phyloP scores from a whole-genome alignment of 2,888 invertebrate genomes.

The Ectropis crepuscularia region DNA sequence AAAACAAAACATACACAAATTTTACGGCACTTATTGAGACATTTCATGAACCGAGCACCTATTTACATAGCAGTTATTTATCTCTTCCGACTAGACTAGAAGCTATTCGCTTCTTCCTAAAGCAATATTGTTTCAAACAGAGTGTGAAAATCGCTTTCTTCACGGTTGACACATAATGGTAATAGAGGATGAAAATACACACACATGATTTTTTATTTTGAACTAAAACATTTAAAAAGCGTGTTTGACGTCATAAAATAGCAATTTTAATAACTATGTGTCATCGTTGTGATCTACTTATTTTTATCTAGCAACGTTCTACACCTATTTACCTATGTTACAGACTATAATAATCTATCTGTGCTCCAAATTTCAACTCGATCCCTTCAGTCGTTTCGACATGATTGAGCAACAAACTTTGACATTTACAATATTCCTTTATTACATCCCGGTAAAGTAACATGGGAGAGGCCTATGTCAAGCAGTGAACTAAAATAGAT shows the following conservation, averaged over 20 bases:
- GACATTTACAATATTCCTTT: too few relatives aligned
- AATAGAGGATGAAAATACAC: constrained; percentile 9
- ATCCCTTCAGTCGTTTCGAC: too few relatives aligned
- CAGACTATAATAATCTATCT: too few relatives aligned
- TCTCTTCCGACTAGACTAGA: constrained; percentile 23
- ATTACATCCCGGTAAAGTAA: too few relatives aligned
- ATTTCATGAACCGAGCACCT: constrained; percentile 9
- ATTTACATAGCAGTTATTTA: constrained; percentile 34
- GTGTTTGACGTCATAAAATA: neutral
- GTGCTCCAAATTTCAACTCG: too few relatives aligned
- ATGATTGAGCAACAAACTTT: too few relatives aligned
- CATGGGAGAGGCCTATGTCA: too few relatives aligned
- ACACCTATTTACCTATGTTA: too few relatives aligned
- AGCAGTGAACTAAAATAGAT: too few relatives aligned
- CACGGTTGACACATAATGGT: constrained; percentile 17
- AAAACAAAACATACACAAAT: constrained; percentile 14
- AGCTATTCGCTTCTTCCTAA: constrained; percentile 30
- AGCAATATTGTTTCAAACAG: constrained; percentile 21
- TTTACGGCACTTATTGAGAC: constrained; percentile 7
- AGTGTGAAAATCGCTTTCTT: constrained; percentile 19
- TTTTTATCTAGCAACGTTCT: too few relatives aligned
- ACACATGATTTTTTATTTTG: constrained; percentile 7
- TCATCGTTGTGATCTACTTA: neutral
- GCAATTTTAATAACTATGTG: neutral
- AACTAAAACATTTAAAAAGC: neutral